Percentiles rank a stretch among this genome's conserved stretches.
Conservation (phyloP, 2,888 invertebrate species). For the Lysandra coridon region DNA sequence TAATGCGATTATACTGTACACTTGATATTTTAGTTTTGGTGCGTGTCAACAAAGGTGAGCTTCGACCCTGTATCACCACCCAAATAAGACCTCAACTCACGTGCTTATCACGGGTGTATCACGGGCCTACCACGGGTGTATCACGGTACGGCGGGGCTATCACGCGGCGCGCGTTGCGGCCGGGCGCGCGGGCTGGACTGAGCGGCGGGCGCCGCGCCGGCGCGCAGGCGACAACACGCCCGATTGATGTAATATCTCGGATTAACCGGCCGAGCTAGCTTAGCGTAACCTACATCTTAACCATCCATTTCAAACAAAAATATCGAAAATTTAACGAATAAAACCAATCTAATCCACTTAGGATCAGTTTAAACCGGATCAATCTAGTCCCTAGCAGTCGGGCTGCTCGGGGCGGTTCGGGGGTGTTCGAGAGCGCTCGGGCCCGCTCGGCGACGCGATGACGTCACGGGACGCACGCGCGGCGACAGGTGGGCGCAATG, state of each 20-base stretch:
- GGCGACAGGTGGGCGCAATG: conserved; percentile 79
- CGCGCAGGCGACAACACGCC: conserved; percentile 57
- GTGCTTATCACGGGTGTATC: conserved; percentile 53
- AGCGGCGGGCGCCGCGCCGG: conserved; percentile 52
- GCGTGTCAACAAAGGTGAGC: background rate
- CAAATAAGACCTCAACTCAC: conserved; percentile 56
- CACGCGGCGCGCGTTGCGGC: conserved; percentile 59
- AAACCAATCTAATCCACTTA: conserved; percentile 22
- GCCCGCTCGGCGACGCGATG: conserved; percentile 49
- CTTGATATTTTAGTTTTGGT: background rate
- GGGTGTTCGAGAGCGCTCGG: conserved; percentile 54
- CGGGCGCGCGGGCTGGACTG: conserved; percentile 75
- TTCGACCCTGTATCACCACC: conserved; percentile 51
- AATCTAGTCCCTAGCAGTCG: conserved; percentile 51
- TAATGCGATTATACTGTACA: background rate
- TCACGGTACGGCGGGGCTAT: background rate
- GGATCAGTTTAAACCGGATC: conserved; percentile 65
- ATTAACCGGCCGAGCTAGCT: conserved; percentile 70
- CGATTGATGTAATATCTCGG: conserved; percentile 80
- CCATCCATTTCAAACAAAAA: background rate
- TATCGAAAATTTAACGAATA: background rate
- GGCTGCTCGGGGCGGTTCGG: conserved; percentile 47
- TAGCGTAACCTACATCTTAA: conserved; percentile 43
- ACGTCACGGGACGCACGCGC: conserved; percentile 79
- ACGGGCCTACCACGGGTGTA: conserved; percentile 45